A percentile compares a stretch with the other conserved stretches of the same genome.
Evolutionary conservation across 2,888 invertebrate species (phyloP).

Genomic region (Diarsia dahlii): DNA sequence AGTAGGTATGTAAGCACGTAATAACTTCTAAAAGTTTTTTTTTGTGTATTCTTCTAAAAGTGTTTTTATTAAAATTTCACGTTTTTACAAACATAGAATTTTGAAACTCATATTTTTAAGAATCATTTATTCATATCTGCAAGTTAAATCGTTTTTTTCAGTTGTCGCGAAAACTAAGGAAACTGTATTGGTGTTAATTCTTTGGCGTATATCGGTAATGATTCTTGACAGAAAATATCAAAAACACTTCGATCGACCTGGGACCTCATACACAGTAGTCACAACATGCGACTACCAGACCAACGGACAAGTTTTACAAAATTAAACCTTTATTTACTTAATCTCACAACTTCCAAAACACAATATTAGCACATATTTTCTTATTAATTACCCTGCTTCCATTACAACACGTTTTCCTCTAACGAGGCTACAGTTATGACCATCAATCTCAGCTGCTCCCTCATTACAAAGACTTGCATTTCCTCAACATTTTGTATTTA

Average conservation of each 20-base stretch:
- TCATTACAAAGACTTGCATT: slow-evolving; percentile 54
- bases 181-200: no score
- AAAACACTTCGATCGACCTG: not conserved
- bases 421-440: not conserved
- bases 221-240: not conserved
- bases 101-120: no score
- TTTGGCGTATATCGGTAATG: no score
- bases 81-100: no score
- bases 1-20: no score
- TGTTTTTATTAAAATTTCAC: no score
- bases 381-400: slow-evolving; percentile 17
- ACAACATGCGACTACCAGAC: no score
- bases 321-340: not conserved
- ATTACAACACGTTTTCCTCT: slow-evolving; percentile 11
- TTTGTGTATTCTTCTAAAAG: no score
- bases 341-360: not conserved
- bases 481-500: slow-evolving; percentile 31
- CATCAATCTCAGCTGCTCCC: slow-evolving; percentile 52
- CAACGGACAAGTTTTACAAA: not conserved
- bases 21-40: no score
- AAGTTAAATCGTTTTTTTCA: no score
- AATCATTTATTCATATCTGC: no score
- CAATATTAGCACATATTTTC: not conserved
- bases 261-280: not conserved
- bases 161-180: no score